Conservation (phyloP, 2,797 vertebrate species). For the Gadopsis bispinosus region DNA sequence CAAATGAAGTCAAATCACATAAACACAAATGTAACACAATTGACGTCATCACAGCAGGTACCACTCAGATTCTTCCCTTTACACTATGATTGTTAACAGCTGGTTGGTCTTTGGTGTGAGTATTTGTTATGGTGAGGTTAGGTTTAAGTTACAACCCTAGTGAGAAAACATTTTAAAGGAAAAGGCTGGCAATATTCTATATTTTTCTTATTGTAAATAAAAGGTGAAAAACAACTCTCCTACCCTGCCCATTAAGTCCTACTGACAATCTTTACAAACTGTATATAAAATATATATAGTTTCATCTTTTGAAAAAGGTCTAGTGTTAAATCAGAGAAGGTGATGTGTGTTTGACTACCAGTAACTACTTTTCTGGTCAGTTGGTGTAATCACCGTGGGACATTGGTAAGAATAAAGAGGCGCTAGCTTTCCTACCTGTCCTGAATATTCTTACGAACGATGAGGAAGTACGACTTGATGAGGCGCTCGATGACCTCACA, state of each 20-base stretch:
- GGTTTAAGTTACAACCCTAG: not conserved
- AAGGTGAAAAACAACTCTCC: not conserved
- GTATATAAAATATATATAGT: not conserved
- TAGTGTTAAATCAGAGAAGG: too few species aligned
- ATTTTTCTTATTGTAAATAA: not conserved
- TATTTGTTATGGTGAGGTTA: not conserved
- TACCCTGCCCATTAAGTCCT: not conserved
- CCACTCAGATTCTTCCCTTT: not conserved
- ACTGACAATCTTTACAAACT: not conserved
- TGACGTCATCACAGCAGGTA: not conserved
- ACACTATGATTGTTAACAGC: not conserved
- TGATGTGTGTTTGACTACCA: too few species aligned
- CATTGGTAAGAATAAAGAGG: not conserved
- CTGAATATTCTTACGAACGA: slow-evolving; percentile 99
- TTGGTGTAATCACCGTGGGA: too few species aligned
- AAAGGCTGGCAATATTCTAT: not conserved
- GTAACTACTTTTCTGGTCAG: too few species aligned
- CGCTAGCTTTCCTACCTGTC: slow-evolving; percentile 90
- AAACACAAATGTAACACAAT: not conserved
- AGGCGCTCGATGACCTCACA: slow-evolving; percentile 98
- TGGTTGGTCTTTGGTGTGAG: not conserved
- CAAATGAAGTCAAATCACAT: not conserved
- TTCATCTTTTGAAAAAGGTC: not conserved
- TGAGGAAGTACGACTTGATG: slow-evolving; percentile 99
- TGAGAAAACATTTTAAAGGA: slow-evolving; percentile 2